phyloP scores from a whole-genome alignment of 2,888 invertebrate species.

The Lasioglossum vierecki region DNA sequence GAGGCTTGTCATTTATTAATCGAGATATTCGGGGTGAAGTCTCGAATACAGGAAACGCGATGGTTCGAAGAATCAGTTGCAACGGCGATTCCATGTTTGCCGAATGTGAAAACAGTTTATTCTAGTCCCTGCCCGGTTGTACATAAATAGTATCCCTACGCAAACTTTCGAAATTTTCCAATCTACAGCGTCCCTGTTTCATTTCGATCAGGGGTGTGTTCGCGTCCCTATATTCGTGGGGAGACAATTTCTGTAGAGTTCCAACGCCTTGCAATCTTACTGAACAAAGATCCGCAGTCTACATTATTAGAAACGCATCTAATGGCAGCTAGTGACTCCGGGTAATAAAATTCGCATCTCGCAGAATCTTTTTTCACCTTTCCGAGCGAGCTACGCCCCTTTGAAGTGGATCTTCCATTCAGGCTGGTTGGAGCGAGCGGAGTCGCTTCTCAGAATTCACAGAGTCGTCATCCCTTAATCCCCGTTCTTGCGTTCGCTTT shows the following conservation, averaged over 20 bases:
- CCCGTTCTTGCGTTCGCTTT: not conserved
- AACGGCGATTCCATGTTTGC: not conserved
- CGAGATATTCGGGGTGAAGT: not conserved
- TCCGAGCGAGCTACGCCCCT: not conserved
- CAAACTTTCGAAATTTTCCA: not conserved
- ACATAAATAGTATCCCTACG: not conserved
- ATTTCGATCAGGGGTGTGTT: not conserved
- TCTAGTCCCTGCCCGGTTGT: no score
- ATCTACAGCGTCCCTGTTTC: not conserved
- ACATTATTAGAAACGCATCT: not conserved
- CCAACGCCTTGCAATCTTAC: not conserved
- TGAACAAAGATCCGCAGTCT: no score
- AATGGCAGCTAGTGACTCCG: not conserved
- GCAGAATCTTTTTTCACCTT: not conserved
- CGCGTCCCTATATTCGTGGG: not conserved
- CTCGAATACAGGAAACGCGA: not conserved
- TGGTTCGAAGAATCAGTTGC: not conserved
- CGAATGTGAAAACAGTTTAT: not conserved
- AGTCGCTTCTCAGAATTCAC: not conserved
- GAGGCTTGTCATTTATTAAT: not conserved
- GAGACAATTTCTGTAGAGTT: not conserved
- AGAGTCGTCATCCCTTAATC: constrained; percentile 1
- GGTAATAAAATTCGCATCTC: not conserved
- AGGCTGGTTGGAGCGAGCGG: not conserved
- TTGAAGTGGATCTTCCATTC: not conserved